Base-by-base conservation (phyloP, 2,113 vertebrate species). In the Elgaria multicarinata region DNA sequence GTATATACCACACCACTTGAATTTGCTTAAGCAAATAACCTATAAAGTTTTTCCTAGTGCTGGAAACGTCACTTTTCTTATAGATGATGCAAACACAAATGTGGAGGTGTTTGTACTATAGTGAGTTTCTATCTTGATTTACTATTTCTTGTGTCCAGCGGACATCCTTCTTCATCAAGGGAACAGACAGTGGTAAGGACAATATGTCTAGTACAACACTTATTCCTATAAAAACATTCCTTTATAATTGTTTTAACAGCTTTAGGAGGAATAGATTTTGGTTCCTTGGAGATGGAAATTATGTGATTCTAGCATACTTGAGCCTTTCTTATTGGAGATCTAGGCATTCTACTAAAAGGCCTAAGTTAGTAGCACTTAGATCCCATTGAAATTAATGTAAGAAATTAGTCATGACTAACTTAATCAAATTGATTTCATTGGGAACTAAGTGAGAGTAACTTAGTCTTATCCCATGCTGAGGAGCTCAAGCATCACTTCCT, bases 401-500 rank as follows among this genome's bases (percentile, higher is more conserved):
- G 67, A 71, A 33, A n/a, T 72, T 72, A 36, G 69, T 72, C n/a
- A 36, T 71, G 31, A 71, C 33, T 71, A 71, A n/a, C 69, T 18
- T 22, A 71, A 3, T n/a, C n/a, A n/a, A n/a, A 46, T 20, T 85
- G 42, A 71, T n/a, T 69, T 71, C 33, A 69, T 42, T n/a, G 66
- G 42, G 12, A 50, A 50, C 3, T 50, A 44, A 66, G 28, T 64
- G 64, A 24, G 44, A 84, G n/a, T 50, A 26, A 84, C 9, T 28
- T 69, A 46, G 36, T 91, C 92, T 87, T 91, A 88, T 91, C 69
- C 87, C 67, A 78, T 85, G n/a, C 26, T 92, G 94, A 58, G 46
- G 87, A 93, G 94, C 78, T 44, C 88, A 53, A 76, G 92, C 46
- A 7, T 88, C 67, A n/a, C 74, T 92, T 95, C 88, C 78, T 86